A percentile compares a stretch with the other conserved stretches of the same genome.
These are phyloP conservation scores for Bombus huntii DNA, from an alignment of 1,140 invertebrate species.

Conservation along the genomic window DNA sequence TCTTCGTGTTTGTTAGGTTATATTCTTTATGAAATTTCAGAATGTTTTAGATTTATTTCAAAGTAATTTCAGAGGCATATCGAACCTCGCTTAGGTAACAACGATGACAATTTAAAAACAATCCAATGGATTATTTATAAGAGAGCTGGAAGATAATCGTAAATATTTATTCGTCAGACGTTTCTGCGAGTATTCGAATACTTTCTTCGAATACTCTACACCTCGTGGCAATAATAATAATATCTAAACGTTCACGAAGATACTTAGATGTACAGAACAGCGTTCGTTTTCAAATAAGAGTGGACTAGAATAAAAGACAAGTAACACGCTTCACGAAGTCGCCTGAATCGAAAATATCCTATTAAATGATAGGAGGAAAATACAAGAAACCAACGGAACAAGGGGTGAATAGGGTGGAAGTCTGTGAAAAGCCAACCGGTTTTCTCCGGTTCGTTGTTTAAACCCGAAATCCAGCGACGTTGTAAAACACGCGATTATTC, in stretches of 20 bases:
- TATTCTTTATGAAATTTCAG: too few relatives aligned
- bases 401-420: conserved; percentile 40
- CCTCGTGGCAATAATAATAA: too few relatives aligned
- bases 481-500: conserved; percentile 46
- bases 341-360: conserved; percentile 54
- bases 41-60: too few relatives aligned
- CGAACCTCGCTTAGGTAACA: too few relatives aligned
- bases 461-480: conserved; percentile 45
- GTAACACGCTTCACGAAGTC: conserved; percentile 28
- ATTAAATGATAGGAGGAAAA: conserved; percentile 22
- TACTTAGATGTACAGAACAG: neutral
- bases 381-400: neutral
- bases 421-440: conserved; percentile 43
- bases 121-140: too few relatives aligned
- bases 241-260: neutral
- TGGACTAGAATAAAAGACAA: conserved; percentile 12
- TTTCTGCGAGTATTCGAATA: too few relatives aligned
- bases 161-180: too few relatives aligned
- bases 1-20: too few relatives aligned
- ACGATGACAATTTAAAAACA: too few relatives aligned
- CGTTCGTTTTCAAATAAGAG: neutral
- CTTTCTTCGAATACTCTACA: too few relatives aligned
- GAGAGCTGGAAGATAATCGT: too few relatives aligned
- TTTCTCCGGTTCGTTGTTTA: neutral
- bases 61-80: too few relatives aligned